Base-by-base conservation (phyloP, 2,888 invertebrate genomes). In the Cenopis cana region DNA sequence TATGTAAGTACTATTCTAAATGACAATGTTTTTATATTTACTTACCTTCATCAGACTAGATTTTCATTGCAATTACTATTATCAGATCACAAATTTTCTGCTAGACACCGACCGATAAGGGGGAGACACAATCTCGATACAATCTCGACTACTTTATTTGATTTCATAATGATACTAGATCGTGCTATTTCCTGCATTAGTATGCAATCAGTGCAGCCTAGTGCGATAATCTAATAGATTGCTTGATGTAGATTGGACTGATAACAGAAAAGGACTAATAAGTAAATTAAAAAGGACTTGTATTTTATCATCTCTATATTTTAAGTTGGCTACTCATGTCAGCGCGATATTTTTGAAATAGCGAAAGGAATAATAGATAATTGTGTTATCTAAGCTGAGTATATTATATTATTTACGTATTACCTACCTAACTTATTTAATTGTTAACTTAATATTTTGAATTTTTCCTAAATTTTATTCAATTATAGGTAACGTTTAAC, bases 171-270 rank as follows among this genome's bases (percentile, higher is more conserved):
- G 59, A 66, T 66, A 62, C 46, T 56, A 69, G 24, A 62, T 54
- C 52, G 41, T 54, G 64, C 56, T 24, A 60, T 69, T 59, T 59
- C 64, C 57, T 69, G 57, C 64, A 52, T 64, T 69, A 65, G 68
- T 68, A 61, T 68, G 52, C 60, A 68, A 61, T 68, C 50, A 57
- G 33, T 50, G 54, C 18, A n/a, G n/a, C 29, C 54, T 61, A 46
- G 52, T 54, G n/a, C 41, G 54, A 68, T 68, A 60, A 61, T 61
- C 60, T 61, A 54, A 64, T 38, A 38, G 64, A 54, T 64, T 36
- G 10, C 6, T 38, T 8, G 54, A 50, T 33, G 8, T 20, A 56
- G 17, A 56, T 36, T 36, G 17, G 33, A 36, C 1, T 14, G 52
- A 62, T 52, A 36, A 2, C 14, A 20, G 9, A 20, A 10, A 50